Percentiles rank a stretch among this genome's conserved stretches.
These are phyloP conservation scores for Agapostemon virescens DNA, from an alignment of 2,888 invertebrate genomes.

Conservation along the genomic window DNA sequence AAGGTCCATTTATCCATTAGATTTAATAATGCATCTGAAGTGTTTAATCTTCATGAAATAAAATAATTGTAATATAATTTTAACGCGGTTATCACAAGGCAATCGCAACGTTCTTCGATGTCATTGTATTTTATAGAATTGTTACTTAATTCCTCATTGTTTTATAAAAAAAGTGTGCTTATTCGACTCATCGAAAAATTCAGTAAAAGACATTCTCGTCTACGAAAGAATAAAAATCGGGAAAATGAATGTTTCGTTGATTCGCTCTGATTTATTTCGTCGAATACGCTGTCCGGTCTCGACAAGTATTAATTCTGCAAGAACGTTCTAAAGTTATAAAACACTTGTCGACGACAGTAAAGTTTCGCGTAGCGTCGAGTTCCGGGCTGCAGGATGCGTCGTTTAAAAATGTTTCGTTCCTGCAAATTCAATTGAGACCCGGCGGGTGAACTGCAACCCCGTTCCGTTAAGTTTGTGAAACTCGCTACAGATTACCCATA, in stretches of 20 bases:
- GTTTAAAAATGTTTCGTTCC: conserved; percentile 35
- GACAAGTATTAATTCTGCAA: conserved; percentile 2
- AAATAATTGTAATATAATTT: too few relatives aligned
- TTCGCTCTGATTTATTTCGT: background rate
- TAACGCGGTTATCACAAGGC: too few relatives aligned
- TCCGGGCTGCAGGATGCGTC: background rate
- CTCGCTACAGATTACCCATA: conserved; percentile 18
- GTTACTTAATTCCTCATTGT: too few relatives aligned
- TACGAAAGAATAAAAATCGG: background rate
- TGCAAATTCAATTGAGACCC: conserved; percentile 36
- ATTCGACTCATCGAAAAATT: too few relatives aligned
- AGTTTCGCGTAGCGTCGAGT: conserved; percentile 12
- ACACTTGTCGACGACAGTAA: conserved; percentile 12
- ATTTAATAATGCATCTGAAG: too few relatives aligned
- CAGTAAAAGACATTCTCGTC: background rate
- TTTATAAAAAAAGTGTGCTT: background rate
- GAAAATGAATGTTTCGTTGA: background rate
- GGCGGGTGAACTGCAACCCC: background rate
- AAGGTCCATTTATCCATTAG: too few relatives aligned
- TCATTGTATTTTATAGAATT: too few relatives aligned
- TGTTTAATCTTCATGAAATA: too few relatives aligned
- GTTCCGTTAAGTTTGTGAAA: conserved; percentile 30
- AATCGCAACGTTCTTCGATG: too few relatives aligned
- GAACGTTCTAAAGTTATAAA: conserved; percentile 12
- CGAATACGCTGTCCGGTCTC: background rate